Conservation (phyloP, 2,888 invertebrate species). For the Drosophila histrio region DNA sequence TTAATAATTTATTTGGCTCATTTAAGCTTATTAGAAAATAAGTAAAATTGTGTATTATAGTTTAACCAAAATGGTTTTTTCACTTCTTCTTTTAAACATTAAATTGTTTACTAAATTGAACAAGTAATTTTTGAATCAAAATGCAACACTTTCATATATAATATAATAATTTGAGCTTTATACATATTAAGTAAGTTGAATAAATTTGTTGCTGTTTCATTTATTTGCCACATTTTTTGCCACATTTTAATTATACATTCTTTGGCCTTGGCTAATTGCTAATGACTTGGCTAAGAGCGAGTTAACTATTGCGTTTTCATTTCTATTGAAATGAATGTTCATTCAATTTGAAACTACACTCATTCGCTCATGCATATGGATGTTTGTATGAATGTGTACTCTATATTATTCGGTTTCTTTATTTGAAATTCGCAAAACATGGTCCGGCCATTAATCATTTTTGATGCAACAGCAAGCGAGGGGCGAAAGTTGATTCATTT, state of each 20-base stretch:
- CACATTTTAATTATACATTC: neutral
- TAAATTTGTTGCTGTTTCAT: too few relatives aligned
- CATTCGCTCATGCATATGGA: neutral
- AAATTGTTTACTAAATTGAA: too few relatives aligned
- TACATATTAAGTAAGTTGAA: neutral
- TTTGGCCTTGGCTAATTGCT: neutral
- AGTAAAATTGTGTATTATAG: too few relatives aligned
- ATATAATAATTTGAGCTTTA: too few relatives aligned
- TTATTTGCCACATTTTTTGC: neutral
- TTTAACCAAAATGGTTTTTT: too few relatives aligned
- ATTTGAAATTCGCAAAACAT: constrained; percentile 62
- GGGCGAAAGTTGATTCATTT: constrained; percentile 62
- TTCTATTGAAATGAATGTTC: constrained; percentile 2
- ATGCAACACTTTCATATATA: too few relatives aligned
- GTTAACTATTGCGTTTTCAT: neutral
- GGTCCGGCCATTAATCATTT: constrained; percentile 68
- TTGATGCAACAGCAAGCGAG: constrained; percentile 37
- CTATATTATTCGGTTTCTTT: constrained; percentile 22
- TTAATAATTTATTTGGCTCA: too few relatives aligned
- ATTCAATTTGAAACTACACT: constrained; percentile 6
- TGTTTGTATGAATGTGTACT: neutral
- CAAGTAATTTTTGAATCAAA: too few relatives aligned
- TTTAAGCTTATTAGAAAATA: too few relatives aligned
- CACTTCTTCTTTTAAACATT: too few relatives aligned
- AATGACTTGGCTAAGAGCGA: neutral